Base-by-base conservation (phyloP, 2,797 vertebrate genomes). In the Lutjanus argentimaculatus region DNA sequence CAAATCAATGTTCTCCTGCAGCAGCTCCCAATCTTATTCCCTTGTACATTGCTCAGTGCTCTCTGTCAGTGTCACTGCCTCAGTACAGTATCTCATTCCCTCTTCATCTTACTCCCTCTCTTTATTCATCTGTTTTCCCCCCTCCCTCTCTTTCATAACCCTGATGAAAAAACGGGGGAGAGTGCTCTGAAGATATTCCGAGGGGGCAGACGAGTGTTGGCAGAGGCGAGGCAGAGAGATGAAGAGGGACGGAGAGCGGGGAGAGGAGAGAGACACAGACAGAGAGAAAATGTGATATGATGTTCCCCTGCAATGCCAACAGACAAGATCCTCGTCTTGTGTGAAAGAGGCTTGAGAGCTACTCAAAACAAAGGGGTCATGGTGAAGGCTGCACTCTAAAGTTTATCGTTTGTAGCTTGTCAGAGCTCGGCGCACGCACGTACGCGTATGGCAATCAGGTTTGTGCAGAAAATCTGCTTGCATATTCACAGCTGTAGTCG, bases 51-150 rank as follows among this genome's bases (percentile, higher is more conserved):
- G 85, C 84, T 86, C 77, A 89, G 89, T 85, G 86, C 86, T 90
- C 88, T 92, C 79, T 78, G 82, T 90, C 90, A 93, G 91, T 91
- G 92, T 92, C 90, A 89, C 83, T 88, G 89, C 86, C 92, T 89
- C 86, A 67, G 82, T 85, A 82, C 90, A 86, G 87, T 88, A 89
- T 91, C 90, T 93, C 91, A 90, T 90, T 90, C 87, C 82, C 85
- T 91, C 87, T 92, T 91, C 91, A 89, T 93, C 89, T 89, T 78
- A 79, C 78, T 85, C 90, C 67, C 52, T 85, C 78, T 80, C 84
- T 90, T 85, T 87, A 89, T 91, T 89, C 91, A 89, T 91, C 88
- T 88, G 77, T 84, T 53, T 56, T 8, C n/a, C 63, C 79, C 61
- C 77, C 84, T 74, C 84, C 61, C 66, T 71, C 57, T 80, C 88